Percentiles rank a stretch among this genome's conserved stretches.
These are phyloP conservation scores for Meiosimyza platycephala DNA, from an alignment of 2,888 invertebrate species.

Conservation along the genomic window DNA sequence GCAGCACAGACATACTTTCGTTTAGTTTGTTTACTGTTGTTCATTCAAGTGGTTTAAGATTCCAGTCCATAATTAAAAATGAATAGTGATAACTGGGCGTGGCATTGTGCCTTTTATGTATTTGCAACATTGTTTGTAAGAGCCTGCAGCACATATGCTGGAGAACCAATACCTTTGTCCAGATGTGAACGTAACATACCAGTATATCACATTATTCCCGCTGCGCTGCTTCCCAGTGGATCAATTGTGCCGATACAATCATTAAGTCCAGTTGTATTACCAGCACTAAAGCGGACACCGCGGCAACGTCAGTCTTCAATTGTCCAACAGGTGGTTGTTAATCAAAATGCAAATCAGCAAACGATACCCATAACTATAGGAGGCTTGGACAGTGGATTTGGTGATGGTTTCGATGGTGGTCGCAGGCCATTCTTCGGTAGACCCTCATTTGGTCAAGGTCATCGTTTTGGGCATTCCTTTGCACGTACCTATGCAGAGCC, in stretches of 20 bases:
- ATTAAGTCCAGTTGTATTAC: slow-evolving; percentile 16
- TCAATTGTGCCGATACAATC: slow-evolving; percentile 12
- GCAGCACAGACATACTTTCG: too few species aligned
- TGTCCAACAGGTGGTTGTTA: slow-evolving; percentile 47
- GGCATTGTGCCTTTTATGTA: too few species aligned
- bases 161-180: slow-evolving; percentile 30
- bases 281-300: slow-evolving; percentile 36
- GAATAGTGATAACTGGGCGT: too few species aligned
- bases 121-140: too few species aligned
- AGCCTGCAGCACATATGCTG: not conserved
- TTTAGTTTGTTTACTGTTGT: too few species aligned
- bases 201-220: slow-evolving; percentile 46
- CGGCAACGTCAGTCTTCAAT: slow-evolving; percentile 49
- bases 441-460: not conserved
- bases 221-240: slow-evolving; percentile 32
- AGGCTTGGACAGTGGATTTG: too few species aligned
- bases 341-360: slow-evolving; percentile 38
- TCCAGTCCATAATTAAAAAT: too few species aligned
- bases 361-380: too few species aligned
- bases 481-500: slow-evolving; percentile 46
- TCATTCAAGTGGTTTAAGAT: too few species aligned
- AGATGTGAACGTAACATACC: slow-evolving; percentile 43
- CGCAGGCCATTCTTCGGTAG: slow-evolving; percentile 6
- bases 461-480: slow-evolving; percentile 29
- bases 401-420: not conserved